Evolutionary conservation across 2,797 vertebrate genomes (phyloP).

Genomic region (Varecia variegata): DNA sequence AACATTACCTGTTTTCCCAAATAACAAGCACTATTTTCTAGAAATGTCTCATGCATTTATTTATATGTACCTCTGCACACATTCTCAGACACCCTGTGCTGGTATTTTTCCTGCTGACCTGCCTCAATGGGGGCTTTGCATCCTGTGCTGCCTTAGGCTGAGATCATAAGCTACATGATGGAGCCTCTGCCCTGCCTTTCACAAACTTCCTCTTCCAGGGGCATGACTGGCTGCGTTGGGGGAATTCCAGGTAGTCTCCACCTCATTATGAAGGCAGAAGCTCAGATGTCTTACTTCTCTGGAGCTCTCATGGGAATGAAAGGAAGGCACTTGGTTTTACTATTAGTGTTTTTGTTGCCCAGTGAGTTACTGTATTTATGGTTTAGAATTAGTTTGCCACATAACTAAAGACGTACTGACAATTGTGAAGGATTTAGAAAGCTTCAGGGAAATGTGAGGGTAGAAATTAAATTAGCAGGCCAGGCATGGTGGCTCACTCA

Average conservation of each 20-base stretch:
- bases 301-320: not conserved
- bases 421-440: not conserved
- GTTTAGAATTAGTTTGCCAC: not conserved
- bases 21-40: not conserved
- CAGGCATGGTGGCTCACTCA: too few species aligned
- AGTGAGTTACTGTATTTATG: not conserved
- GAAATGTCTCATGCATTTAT: not conserved
- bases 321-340: not conserved
- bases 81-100: not conserved
- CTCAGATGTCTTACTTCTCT: not conserved
- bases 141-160: not conserved
- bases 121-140: not conserved
- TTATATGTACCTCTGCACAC: not conserved
- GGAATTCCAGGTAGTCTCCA: not conserved
- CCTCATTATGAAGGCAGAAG: not conserved
- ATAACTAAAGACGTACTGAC: not conserved
- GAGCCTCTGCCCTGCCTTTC: not conserved
- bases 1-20: not conserved
- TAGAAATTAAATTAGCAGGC: not conserved
- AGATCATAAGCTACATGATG: not conserved
- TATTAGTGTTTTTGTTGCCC: not conserved
- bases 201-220: not conserved
- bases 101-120: not conserved
- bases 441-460: not conserved
- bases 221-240: not conserved